Percentiles rank a stretch among this genome's conserved stretches.
Conservation (phyloP, 2,797 vertebrate genomes). For the Parotocinclus haroldoi region DNA sequence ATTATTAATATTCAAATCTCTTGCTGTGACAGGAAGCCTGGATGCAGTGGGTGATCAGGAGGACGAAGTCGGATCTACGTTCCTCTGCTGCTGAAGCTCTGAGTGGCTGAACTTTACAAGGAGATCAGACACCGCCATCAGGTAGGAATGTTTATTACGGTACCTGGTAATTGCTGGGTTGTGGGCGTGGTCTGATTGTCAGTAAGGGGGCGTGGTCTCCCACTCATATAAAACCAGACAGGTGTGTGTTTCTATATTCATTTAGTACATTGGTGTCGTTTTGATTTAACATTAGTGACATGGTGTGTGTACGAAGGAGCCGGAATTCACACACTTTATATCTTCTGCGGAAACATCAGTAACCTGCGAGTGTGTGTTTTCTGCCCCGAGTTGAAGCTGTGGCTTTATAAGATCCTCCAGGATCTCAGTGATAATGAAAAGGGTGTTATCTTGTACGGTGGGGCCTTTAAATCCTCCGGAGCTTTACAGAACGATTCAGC, state of each 20-base stretch:
- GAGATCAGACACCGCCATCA: neutral
- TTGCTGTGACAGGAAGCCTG: neutral
- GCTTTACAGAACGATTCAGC: neutral
- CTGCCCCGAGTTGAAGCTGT: slow-evolving; percentile 23
- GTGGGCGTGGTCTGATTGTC: neutral
- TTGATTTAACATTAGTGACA: neutral
- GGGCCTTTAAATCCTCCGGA: neutral
- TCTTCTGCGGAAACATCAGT: slow-evolving; percentile 7
- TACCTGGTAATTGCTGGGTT: neutral
- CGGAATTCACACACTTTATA: too few relatives aligned
- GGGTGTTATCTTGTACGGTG: too few relatives aligned
- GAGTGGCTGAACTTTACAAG: too few relatives aligned
- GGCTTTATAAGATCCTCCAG: slow-evolving; percentile 27
- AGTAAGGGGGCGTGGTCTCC: neutral
- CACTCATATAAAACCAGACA: too few relatives aligned
- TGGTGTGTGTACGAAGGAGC: neutral
- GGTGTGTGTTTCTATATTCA: neutral
- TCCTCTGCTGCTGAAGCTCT: neutral
- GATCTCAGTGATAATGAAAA: neutral
- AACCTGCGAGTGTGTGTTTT: slow-evolving; percentile 4
- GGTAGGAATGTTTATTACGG: neutral
- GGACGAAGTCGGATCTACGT: neutral
- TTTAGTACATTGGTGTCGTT: neutral
- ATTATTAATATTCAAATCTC: too few relatives aligned
- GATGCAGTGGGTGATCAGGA: neutral